Conservation (phyloP, 1,140 invertebrate genomes). For the Battus philenor region DNA sequence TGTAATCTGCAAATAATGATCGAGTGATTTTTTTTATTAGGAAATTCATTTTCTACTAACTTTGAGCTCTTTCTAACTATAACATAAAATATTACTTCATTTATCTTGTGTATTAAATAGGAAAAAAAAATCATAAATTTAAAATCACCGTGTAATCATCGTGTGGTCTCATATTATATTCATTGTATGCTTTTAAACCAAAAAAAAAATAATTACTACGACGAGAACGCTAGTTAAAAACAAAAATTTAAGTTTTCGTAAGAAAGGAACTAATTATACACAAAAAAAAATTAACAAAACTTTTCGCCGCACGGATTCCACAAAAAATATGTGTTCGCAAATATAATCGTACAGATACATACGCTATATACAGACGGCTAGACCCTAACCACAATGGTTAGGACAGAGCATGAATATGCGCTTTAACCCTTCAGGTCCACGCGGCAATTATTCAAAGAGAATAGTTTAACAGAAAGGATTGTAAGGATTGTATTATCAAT, state of each 20-base stretch:
- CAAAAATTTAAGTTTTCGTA: slow-evolving; percentile 1
- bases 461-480: slow-evolving; percentile 76
- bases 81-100: no score
- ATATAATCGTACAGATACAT: slow-evolving; percentile 28
- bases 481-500: slow-evolving; percentile 38
- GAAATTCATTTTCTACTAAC: no score
- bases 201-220: slow-evolving; percentile 3
- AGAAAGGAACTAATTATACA: slow-evolving; percentile 8
- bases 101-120: no score
- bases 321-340: slow-evolving; percentile 32
- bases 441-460: slow-evolving; percentile 75
- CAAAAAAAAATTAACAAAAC: slow-evolving; percentile 4
- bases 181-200: no score
- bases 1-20: no score
- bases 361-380: slow-evolving; percentile 29
- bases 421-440: slow-evolving; percentile 73
- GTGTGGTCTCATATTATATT: no score
- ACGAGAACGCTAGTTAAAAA: not conserved
- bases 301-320: not conserved
- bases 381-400: slow-evolving; percentile 62
- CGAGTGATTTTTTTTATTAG: no score
- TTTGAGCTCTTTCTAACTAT: no score
- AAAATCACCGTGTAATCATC: no score
- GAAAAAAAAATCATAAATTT: no score
- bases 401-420: slow-evolving; percentile 67